Base-by-base conservation (phyloP, 1,140 invertebrate genomes). In the Lasaia peninsularis region DNA sequence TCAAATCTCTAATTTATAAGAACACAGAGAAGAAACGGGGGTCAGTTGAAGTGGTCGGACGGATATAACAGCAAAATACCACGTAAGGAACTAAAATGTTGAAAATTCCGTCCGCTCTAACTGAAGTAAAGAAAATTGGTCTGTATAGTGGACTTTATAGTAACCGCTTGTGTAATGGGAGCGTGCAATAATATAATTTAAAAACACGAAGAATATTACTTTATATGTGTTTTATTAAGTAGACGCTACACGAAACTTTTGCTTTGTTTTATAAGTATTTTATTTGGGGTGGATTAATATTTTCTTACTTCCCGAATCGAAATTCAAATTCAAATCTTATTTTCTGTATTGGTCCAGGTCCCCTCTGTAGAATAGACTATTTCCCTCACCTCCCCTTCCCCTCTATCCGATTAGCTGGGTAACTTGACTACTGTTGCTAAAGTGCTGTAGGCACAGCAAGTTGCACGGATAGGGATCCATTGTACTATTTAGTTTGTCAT, bases 21-120 rank as follows among this genome's bases (percentile, higher is more conserved):
- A 33, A 7, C 14, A 34, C n/a, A 48, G 32, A 53, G 51, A 37
- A 40, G 52, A 20, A 44, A 9, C 40, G 60, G 2, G 62, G 69
- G 9, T 65, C 69, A 63, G 56, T 9, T 37, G 49, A 52, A 69
- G 8, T 69, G 66, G 71, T 48, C 32, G 28, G 24, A 44, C 57
- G 57, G 57, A 52, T 65, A 67, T 53, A 71, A 73, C 65, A 75
- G 73, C 71, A 69, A 74, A 80, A 74, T 73, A 64, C 63, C 62
- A 72, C 67, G 68, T 73, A 73, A 65, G 66, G 67, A 71, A 71
- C 68, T 72, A 75, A 73, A 67, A 71, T 69, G 67, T 67, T 69
- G 68, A 70, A 78, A 71, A 78, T 73, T 70, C 61, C 71, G 66
- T 73, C 70, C 67, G 61, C 76, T 80, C 71, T 67, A 67, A 71